Evolutionary conservation across 2,113 vertebrate genomes (phyloP).

Genomic region (Centrocercus urophasianus): DNA sequence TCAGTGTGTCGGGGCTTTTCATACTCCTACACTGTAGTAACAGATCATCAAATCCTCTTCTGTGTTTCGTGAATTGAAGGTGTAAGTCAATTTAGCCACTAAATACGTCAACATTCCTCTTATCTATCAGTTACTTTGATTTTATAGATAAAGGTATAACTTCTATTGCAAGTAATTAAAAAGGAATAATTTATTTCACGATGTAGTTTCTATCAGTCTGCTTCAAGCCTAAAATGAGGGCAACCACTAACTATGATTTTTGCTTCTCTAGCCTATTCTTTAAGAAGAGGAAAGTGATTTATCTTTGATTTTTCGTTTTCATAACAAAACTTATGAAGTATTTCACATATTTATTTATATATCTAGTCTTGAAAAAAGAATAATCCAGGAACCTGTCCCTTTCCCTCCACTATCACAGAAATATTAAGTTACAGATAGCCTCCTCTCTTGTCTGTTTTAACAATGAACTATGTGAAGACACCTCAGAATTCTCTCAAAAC

Average conservation of each 20-base stretch:
- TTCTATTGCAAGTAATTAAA: constrained; percentile 66
- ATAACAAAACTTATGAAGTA: constrained; percentile 31
- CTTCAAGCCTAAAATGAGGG: constrained; percentile 64
- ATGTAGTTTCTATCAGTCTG: constrained; percentile 54
- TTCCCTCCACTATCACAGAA: not conserved
- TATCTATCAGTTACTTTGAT: constrained; percentile 67
- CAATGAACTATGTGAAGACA: not conserved
- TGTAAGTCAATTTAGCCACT: constrained; percentile 67
- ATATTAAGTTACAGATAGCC: not conserved
- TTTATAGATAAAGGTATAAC: constrained; percentile 69
- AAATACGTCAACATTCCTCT: constrained; percentile 60
- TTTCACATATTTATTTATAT: not conserved
- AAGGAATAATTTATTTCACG: constrained; percentile 72
- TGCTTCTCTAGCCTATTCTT: constrained; percentile 53
- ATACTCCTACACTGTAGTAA: constrained; percentile 13
- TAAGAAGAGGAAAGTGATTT: constrained; percentile 38
- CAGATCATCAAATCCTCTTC: constrained; percentile 60
- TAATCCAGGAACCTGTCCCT: not conserved
- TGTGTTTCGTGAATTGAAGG: constrained; percentile 54
- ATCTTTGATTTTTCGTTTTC: constrained; percentile 60
- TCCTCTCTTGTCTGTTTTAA: not conserved
- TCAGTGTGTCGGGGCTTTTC: not conserved
- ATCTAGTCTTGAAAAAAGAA: not conserved
- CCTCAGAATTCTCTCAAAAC: not conserved
- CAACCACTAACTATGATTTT: constrained; percentile 42